Conservation (phyloP, 1,140 invertebrate species). For the Colletes gigas region DNA sequence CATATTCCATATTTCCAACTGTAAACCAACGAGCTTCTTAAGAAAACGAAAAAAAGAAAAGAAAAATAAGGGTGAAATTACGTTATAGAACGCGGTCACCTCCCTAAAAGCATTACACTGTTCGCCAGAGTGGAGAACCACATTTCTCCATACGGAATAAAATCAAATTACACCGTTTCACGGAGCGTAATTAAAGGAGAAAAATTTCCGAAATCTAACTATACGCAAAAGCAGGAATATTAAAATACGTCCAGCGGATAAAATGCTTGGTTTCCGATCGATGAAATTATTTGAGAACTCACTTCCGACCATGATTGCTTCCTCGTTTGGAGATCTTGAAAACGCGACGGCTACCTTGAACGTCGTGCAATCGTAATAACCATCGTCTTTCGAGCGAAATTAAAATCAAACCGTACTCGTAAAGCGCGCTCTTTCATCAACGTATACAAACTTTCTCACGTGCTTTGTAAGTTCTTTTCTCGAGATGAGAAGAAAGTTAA, state of each 20-base stretch:
- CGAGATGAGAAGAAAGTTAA: neutral
- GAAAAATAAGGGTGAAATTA: neutral
- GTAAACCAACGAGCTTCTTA: neutral
- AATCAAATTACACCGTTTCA: neutral
- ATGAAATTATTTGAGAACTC: constrained; percentile 33
- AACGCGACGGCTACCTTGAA: neutral
- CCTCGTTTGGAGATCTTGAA: neutral
- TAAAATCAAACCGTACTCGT: constrained; percentile 24
- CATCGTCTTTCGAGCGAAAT: constrained; percentile 33
- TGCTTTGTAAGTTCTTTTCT: neutral
- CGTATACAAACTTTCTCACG: neutral
- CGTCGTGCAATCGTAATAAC: constrained; percentile 28
- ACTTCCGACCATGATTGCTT: neutral
- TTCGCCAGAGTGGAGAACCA: neutral
- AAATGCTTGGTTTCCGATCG: neutral
- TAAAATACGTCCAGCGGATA: too few relatives aligned
- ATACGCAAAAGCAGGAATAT: too few relatives aligned
- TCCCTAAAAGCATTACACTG: neutral
- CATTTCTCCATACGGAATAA: neutral
- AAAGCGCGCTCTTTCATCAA: constrained; percentile 27
- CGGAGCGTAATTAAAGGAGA: neutral
- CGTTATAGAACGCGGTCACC: neutral
- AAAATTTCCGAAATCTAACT: neutral
- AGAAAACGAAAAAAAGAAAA: neutral
- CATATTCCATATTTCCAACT: neutral